phyloP scores from a whole-genome alignment of 2,888 invertebrate species.

The Cryptus armator region DNA sequence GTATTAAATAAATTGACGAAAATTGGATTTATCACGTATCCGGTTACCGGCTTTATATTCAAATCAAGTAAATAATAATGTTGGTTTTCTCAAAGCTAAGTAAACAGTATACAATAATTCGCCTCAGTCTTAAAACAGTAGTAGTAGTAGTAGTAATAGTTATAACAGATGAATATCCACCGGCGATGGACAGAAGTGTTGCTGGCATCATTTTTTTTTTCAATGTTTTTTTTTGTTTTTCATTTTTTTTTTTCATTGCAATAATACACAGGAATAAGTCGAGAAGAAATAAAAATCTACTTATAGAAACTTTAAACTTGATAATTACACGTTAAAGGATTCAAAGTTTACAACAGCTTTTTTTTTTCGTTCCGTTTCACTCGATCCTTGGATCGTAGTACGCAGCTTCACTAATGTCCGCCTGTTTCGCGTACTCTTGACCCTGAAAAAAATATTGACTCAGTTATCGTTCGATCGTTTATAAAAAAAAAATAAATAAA shows the following conservation, averaged over 20 bases:
- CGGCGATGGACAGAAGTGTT: neutral
- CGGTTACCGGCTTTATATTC: conserved; percentile 34
- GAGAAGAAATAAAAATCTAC: conserved; percentile 44
- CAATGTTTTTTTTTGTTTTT: neutral
- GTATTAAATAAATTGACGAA: neutral
- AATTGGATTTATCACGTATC: conserved; percentile 15
- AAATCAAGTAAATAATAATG: conserved; percentile 54
- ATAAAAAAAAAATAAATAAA: conserved; percentile 20
- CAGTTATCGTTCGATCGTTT: conserved; percentile 35
- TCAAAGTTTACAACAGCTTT: conserved; percentile 17
- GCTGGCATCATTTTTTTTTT: neutral
- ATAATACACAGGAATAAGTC: conserved; percentile 24
- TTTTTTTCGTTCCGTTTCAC: conserved; percentile 12
- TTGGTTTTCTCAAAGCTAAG: conserved; percentile 36
- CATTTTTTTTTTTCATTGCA: neutral
- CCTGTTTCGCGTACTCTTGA: conserved; percentile 74
- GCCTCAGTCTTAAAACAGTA: conserved; percentile 54
- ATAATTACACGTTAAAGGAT: conserved; percentile 38
- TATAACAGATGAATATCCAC: conserved; percentile 17
- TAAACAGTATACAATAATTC: conserved; percentile 59
- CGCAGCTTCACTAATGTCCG: conserved; percentile 73
- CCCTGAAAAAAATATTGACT: conserved; percentile 71
- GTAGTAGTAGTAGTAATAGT: conserved; percentile 39
- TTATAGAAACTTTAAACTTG: conserved; percentile 34
- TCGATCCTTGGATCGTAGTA: conserved; percentile 66